phyloP scores from a whole-genome alignment of 2,797 vertebrate species.

The Crax fasciolata region DNA sequence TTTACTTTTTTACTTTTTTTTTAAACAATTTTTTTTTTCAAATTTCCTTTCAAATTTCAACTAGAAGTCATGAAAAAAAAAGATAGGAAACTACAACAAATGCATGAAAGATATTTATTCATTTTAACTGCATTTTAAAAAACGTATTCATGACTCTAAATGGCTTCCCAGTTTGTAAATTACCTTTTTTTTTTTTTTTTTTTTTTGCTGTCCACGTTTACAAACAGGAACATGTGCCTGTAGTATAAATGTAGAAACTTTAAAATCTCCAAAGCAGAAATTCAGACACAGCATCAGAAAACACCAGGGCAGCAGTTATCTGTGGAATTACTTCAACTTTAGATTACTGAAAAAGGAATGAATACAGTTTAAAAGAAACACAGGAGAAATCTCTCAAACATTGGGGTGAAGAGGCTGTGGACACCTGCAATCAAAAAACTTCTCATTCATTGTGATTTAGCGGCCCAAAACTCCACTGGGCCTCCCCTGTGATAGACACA shows the following conservation, averaged over 20 bases:
- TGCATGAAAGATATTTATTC: neutral
- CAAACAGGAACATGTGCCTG: neutral
- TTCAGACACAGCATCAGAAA: neutral
- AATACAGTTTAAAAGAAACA: neutral
- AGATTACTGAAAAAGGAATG: neutral
- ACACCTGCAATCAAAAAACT: neutral
- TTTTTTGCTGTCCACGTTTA: neutral
- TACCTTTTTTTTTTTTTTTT: neutral
- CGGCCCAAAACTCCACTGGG: neutral
- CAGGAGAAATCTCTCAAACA: neutral
- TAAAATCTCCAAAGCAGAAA: slow-evolving; percentile 14
- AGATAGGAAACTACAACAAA: slow-evolving; percentile 20
- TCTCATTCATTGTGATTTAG: neutral
- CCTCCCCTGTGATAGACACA: neutral
- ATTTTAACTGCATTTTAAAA: slow-evolving; percentile 11
- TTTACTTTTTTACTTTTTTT: no score
- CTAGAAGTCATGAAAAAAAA: slow-evolving; percentile 28
- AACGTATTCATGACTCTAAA: slow-evolving; percentile 6
- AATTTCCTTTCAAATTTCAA: slow-evolving; percentile 51
- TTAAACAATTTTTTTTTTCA: neutral
- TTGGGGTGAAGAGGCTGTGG: neutral
- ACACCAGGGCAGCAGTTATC: neutral
- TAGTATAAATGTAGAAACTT: slow-evolving; percentile 30
- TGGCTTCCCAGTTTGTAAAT: slow-evolving; percentile 47
- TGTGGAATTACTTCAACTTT: neutral